These are phyloP conservation scores for Stichodactyla helianthus DNA, from an alignment of 64 coral and sea anemone genomes.

Conservation along the genomic window DNA sequence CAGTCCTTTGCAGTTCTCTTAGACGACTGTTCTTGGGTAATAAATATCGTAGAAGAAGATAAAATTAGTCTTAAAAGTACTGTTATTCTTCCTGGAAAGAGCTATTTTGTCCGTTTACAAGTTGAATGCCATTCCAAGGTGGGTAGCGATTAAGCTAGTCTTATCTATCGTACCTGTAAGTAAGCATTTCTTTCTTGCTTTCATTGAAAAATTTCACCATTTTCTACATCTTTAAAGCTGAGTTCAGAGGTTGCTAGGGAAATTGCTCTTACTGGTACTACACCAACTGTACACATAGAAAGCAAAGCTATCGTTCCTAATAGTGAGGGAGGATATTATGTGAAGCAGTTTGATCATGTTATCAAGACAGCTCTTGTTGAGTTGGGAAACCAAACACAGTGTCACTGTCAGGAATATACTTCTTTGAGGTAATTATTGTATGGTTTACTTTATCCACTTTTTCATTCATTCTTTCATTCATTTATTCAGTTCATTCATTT, in stretches of 20 bases:
- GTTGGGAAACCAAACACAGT: constrained; percentile 29
- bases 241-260: constrained; percentile 24
- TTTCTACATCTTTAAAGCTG: not conserved
- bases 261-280: constrained; percentile 30
- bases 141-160: not conserved
- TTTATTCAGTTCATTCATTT: too few species aligned
- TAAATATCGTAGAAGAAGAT: constrained; percentile 25
- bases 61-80: not conserved
- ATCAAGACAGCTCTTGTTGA: constrained; percentile 31
- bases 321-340: not conserved
- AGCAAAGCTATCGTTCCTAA: not conserved
- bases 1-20: not conserved
- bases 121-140: constrained; percentile 31
- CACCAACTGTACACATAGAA: constrained; percentile 22
- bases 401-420: constrained; percentile 23
- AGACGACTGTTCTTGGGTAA: constrained; percentile 23
- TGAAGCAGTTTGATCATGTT: not conserved
- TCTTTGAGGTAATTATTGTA: not conserved
- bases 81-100: constrained; percentile 19
- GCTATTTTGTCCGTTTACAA: constrained; percentile 47
- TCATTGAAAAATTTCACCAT: not conserved
- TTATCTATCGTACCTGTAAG: constrained; percentile 1
- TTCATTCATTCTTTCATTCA: not conserved
- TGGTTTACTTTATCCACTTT: not conserved
- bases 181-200: not conserved